Percentiles rank a stretch among this genome's conserved stretches.
Conservation (phyloP, 2,113 vertebrate genomes). For the Solenodon paradoxus region DNA sequence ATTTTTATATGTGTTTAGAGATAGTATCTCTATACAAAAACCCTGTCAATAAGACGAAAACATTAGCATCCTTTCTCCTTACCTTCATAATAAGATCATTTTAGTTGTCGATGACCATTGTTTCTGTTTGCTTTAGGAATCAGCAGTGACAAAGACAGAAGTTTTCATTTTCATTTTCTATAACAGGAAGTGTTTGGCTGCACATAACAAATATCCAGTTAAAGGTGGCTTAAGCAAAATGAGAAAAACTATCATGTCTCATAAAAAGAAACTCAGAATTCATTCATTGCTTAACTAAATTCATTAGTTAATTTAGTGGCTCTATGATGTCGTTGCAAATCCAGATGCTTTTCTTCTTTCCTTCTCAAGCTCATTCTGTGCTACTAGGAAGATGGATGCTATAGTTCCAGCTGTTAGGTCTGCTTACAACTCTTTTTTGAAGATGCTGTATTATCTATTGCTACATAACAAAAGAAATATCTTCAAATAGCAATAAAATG, state of each 20-base stretch:
- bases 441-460: not conserved
- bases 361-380: not conserved
- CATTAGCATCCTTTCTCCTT: not conserved
- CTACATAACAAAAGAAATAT: not conserved
- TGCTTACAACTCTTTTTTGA: not conserved
- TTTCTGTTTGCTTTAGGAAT: not conserved
- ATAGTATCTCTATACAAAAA: not conserved
- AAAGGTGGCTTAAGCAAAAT: not conserved
- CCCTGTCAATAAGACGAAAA: not conserved
- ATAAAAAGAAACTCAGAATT: not conserved
- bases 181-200: not conserved
- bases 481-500: not conserved
- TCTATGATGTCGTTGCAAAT: not conserved
- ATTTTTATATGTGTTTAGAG: not conserved
- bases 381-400: not conserved
- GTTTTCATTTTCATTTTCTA: not conserved
- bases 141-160: not conserved
- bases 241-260: not conserved
- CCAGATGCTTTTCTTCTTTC: not conserved
- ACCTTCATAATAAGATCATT: not conserved
- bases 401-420: not conserved
- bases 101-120: not conserved
- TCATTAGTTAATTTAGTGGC: not conserved
- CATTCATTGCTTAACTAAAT: too few relatives aligned
- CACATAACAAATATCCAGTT: not conserved